Conservation (phyloP, 2,113 vertebrate genomes). For the Geothlypis trichas region DNA sequence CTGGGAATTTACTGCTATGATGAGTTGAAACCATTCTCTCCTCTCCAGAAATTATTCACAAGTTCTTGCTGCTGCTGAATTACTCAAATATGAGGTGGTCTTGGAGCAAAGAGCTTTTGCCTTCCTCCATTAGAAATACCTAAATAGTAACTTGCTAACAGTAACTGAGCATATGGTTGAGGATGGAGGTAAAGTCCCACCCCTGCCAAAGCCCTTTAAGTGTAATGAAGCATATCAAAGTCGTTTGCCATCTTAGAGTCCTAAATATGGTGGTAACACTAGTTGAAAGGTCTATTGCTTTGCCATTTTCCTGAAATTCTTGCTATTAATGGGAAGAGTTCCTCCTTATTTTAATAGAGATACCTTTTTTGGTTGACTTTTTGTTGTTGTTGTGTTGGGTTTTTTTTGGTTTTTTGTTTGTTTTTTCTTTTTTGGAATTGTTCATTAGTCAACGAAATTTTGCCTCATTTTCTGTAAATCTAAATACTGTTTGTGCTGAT, state of each 20-base stretch:
- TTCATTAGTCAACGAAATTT: not conserved
- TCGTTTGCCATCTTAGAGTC: not conserved
- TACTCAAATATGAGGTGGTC: not conserved
- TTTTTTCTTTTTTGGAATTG: too few species aligned
- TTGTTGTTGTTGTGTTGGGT: not conserved
- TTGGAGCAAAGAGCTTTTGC: not conserved
- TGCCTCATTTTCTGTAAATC: not conserved
- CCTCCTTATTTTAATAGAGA: not conserved
- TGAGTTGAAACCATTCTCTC: not conserved
- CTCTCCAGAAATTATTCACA: not conserved
- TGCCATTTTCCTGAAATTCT: not conserved
- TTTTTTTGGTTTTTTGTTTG: not conserved
- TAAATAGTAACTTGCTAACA: not conserved
- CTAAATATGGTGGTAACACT: not conserved
- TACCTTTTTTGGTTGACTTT: not conserved
- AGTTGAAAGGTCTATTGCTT: not conserved
- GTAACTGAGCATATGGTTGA: not conserved
- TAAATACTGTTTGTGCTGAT: not conserved
- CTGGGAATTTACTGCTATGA: not conserved
- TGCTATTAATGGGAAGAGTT: not conserved
- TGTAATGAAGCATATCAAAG: not conserved
- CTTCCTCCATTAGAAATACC: not conserved
- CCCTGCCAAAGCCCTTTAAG: not conserved
- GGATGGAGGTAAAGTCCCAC: rapidly evolving
- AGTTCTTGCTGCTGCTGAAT: not conserved